Conservation (phyloP, 2,113 vertebrate genomes). For the Caracal caracal region DNA sequence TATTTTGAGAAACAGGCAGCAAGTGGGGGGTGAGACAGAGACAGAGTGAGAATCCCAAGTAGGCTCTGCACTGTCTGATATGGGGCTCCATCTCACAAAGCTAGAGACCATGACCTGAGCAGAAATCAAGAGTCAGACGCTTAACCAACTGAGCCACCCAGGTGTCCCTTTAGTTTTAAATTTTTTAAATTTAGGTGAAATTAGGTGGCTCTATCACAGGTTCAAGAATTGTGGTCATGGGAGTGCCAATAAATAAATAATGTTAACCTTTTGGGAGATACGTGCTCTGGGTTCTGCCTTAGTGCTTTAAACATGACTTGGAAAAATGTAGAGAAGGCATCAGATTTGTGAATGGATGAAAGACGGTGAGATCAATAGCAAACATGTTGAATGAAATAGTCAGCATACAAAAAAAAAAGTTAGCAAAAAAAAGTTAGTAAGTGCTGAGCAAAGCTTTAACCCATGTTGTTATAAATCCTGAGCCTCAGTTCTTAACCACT, state of each 20-base stretch:
- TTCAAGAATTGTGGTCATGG: background rate
- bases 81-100: no score
- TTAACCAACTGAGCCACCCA: no score
- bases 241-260: background rate
- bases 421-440: conserved; percentile 13
- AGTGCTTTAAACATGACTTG: background rate
- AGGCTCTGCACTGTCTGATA: no score
- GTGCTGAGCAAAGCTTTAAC: background rate
- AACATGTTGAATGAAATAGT: background rate
- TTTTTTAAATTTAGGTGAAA: conserved; percentile 2
- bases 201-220: background rate
- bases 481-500: background rate
- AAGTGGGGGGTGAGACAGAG: no score
- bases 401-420: background rate
- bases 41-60: no score
- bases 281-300: background rate
- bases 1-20: no score
- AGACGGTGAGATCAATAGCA: conserved; percentile 6
- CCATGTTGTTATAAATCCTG: background rate
- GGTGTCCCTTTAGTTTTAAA: background rate
- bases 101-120: no score
- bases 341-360: conserved; percentile 44
- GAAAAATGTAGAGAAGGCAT: conserved; percentile 44
- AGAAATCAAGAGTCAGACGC: no score
- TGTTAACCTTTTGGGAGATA: background rate